These are phyloP conservation scores for Rhorus exstirpatorius DNA, from an alignment of 2,888 invertebrate genomes.

Conservation along the genomic window DNA sequence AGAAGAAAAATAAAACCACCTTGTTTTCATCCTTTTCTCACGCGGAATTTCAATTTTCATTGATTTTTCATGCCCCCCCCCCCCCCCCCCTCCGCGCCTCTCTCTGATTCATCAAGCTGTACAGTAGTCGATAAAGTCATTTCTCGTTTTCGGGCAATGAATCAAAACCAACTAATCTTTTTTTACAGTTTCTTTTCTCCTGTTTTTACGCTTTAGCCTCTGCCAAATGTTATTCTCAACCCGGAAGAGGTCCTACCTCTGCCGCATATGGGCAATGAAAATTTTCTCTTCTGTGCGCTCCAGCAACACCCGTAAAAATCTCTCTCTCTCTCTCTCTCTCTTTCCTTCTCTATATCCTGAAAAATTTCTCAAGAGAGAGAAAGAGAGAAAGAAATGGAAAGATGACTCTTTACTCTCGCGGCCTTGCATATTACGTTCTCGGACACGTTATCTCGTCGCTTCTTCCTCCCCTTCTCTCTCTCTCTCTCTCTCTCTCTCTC, in stretches of 20 bases:
- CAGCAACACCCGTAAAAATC: neutral
- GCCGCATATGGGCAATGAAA: no score
- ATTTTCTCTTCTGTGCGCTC: slow-evolving; percentile 59
- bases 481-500: slow-evolving; percentile 10
- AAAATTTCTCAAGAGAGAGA: slow-evolving; percentile 60
- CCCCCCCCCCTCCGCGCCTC: no score
- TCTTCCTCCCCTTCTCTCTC: slow-evolving; percentile 27
- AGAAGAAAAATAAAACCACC: neutral
- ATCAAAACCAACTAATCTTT: no score
- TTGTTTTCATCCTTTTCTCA: slow-evolving; percentile 24
- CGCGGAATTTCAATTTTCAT: slow-evolving; percentile 29
- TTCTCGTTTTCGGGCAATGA: no score
- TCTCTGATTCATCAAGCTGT: no score
- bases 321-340: neutral
- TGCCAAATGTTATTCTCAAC: slow-evolving; percentile 33
- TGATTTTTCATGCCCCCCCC: neutral
- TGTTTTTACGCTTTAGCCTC: no score
- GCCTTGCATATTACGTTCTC: slow-evolving; percentile 71
- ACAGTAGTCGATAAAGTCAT: no score
- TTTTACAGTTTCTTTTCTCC: no score
- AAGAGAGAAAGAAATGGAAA: slow-evolving; percentile 14
- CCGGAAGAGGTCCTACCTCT: slow-evolving; percentile 46
- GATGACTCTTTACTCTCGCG: slow-evolving; percentile 44
- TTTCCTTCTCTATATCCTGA: slow-evolving; percentile 26
- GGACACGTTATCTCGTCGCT: slow-evolving; percentile 58